Evolutionary conservation across 2,797 vertebrate species (phyloP), one percentile per base, ranked within the genome.

Genomic region (Sternarchorhynchus goeldii): DNA sequence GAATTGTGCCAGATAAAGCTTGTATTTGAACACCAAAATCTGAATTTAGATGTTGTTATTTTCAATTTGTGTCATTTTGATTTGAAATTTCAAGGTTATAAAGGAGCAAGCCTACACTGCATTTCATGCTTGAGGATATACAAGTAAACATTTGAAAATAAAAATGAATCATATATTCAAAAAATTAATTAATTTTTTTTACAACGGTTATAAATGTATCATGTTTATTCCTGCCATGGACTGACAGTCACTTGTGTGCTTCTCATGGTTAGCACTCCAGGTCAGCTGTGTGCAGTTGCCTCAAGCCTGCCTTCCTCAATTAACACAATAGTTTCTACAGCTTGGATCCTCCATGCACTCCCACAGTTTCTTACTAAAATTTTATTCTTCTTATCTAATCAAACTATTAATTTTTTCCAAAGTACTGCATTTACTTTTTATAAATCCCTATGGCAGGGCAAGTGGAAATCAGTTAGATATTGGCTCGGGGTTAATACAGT

Each of bases 321-420:
- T 31, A 77, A 5, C 20, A 29, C 29, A 18, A 7, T 50, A 12
- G 36, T 34, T 36, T 4, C n/a, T 39, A 45, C 34, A 68, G 56
- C 41, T 29, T 34, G 12, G 21, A 6, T 16, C 39, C 7, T 73
- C 16, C 55, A 60, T 29, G 1, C 60, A 18, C 60, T 74, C 20
- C 18, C 62, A 45, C 25, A 21, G 8, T 59, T 18, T 41, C 21
- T 17, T 20, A 2, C 39, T 66, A n/a, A 50, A 58, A 73, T 67
- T 31, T 6, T n/a, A 36, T 75, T 72, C 21, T 76, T 6, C 10
- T 39, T 62, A n/a, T 62, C 45, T 55, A 59, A 72, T 60, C 4
- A 21, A 20, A 55, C 55, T n/a, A 62, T 65, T 58, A 20, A 64
- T 50, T 73, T 36, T 60, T 56, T 53, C 31, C 59, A 8, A 39